phyloP scores from a whole-genome alignment of 2,888 invertebrate species.

The Nomada fucata region DNA sequence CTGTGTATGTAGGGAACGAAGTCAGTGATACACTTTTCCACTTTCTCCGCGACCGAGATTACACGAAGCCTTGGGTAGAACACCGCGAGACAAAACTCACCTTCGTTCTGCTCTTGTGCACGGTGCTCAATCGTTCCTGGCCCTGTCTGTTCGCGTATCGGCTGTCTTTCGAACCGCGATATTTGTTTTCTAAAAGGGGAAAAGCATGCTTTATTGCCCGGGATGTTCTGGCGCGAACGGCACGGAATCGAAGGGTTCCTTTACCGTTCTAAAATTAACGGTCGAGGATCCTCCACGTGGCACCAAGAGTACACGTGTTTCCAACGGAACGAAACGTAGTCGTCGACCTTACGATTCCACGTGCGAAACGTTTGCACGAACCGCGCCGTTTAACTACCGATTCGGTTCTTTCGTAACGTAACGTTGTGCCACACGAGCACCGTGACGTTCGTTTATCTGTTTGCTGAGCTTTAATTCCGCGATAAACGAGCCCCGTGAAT shows the following conservation, averaged over 20 bases:
- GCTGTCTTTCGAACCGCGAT: no score
- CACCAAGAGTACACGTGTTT: conserved; percentile 30
- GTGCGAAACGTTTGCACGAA: conserved; percentile 35
- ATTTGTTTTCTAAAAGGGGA: no score
- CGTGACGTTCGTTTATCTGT: conserved; percentile 33
- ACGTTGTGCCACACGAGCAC: conserved; percentile 6
- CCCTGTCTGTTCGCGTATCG: background rate
- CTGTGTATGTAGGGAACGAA: conserved; percentile 65
- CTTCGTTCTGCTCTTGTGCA: conserved; percentile 60
- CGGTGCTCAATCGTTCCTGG: conserved; percentile 52
- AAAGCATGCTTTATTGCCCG: no score
- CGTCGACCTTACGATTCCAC: conserved; percentile 41
- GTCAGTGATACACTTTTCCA: conserved; percentile 78
- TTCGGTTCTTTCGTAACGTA: conserved; percentile 45
- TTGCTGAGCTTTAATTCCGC: conserved; percentile 19
- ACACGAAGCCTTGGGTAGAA: conserved; percentile 72
- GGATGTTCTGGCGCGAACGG: no score
- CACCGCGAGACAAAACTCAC: conserved; percentile 69
- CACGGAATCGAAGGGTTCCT: no score
- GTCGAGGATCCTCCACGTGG: conserved; percentile 11
- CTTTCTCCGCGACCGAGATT: conserved; percentile 79
- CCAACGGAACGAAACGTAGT: conserved; percentile 9
- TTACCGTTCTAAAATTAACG: background rate
- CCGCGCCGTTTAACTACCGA: conserved; percentile 17
- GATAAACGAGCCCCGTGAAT: conserved; percentile 13